Percentiles rank a stretch among this genome's conserved stretches.
Evolutionary conservation across 2,113 vertebrate species (phyloP).

Genomic region (Rhinolophus sinicus): DNA sequence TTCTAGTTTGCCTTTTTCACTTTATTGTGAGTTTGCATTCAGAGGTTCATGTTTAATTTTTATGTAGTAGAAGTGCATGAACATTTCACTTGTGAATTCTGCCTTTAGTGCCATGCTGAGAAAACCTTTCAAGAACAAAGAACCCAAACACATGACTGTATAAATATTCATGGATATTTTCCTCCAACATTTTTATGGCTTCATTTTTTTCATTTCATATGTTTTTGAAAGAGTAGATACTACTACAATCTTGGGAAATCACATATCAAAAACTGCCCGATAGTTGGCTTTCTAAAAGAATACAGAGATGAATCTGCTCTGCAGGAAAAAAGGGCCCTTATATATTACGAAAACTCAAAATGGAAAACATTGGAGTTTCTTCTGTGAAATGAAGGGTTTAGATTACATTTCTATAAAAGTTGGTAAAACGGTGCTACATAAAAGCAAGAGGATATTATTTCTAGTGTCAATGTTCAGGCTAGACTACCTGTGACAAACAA

Average conservation of each 20-base stretch:
- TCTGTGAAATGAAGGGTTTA: not conserved
- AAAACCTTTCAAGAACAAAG: not conserved
- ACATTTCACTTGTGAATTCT: not conserved
- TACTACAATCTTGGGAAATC: constrained; percentile 31
- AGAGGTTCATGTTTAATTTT: constrained; percentile 45
- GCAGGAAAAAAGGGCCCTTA: not conserved
- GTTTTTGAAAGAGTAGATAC: constrained; percentile 20
- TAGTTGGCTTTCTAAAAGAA: constrained; percentile 41
- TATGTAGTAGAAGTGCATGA: not conserved
- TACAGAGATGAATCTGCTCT: not conserved
- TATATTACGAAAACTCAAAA: not conserved
- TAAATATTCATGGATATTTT: constrained; percentile 10
- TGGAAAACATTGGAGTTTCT: not conserved
- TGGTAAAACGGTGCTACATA: not conserved
- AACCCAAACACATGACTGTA: not conserved
- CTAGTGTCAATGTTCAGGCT: too few relatives aligned
- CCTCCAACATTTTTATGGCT: not conserved
- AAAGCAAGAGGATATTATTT: not conserved
- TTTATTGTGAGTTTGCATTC: not conserved
- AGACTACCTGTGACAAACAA: not conserved
- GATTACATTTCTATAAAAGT: not conserved
- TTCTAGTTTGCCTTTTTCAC: not conserved
- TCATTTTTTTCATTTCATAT: not conserved
- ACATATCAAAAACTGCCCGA: not conserved
- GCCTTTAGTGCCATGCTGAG: not conserved